Base-by-base conservation (phyloP, 37 sponge, comb jelly and placozoan species). In the Aplysina aerophoba region DNA sequence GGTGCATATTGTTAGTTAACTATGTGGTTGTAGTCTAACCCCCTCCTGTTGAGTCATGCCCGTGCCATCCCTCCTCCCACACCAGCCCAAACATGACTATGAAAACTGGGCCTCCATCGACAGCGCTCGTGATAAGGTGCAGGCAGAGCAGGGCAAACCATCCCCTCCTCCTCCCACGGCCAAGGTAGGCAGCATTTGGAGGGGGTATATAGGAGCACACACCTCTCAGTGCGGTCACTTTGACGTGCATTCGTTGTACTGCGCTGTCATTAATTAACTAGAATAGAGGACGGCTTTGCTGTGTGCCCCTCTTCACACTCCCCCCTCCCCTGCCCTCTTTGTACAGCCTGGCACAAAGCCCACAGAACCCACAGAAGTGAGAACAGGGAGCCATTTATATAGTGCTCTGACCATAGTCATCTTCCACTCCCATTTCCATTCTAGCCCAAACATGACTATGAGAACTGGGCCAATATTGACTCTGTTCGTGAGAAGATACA, bases 401-500 rank as follows among this genome's bases (percentile, higher is more conserved):
- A n/a, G 27, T 27, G 2, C 11, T 11, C 28, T 62, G 64, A 28
- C 4, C 25, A 2, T 13, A 62, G 2, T 62, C 25, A 28, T 62
- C 4, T 62, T 13, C 28, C 64, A 62, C 25, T 27, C 64, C 24
- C 28, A n/a, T 27, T 62, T 62, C 64, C 28, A n/a, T 27, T 27
- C 11, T 13, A 62, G 64, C 64, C 64, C 64, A 62, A n/a, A n/a
- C 64, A 62, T 62, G 64, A 62, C 64, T 62, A 62, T 62, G 64
- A 62, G 28, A 62, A 62, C 64, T 62, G 64, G 64, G 4, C 64
- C 33, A 17, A 33, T 35, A 34, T 31, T 69, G 33, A 16, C 71
- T 30, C 31, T 3, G 1, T 35, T 27, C 34, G 6, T n/a, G 71
- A 28, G 27, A 69, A 35, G 28, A 16, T 17, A 11, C 22, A 65